These are phyloP conservation scores for Euzophera pinguis DNA, from an alignment of 2,888 invertebrate genomes.

Conservation along the genomic window DNA sequence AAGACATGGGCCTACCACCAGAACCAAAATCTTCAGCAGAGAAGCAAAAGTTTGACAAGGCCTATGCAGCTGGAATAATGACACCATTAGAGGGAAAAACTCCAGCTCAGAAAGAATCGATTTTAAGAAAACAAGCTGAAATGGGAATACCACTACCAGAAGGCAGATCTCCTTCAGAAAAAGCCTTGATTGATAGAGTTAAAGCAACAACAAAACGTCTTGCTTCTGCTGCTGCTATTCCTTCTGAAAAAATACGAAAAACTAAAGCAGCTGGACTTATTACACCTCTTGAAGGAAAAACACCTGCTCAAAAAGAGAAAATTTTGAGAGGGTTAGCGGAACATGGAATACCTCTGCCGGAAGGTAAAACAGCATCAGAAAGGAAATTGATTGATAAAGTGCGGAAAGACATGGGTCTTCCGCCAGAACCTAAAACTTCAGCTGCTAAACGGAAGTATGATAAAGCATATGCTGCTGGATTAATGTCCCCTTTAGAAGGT, in stretches of 20 bases:
- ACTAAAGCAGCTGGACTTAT: no score
- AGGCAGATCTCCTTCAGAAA: conserved; percentile 28
- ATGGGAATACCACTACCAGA: conserved; percentile 28
- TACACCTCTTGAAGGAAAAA: no score
- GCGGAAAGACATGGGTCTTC: no score
- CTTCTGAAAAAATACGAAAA: no score
- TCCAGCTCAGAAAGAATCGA: conserved; percentile 16
- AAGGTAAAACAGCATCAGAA: no score
- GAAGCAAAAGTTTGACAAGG: conserved; percentile 25
- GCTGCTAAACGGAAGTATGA: no score
- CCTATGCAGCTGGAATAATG: conserved; percentile 27
- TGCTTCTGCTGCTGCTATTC: background rate
- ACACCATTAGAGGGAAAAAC: conserved; percentile 27
- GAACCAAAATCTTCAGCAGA: conserved; percentile 19
- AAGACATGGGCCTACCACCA: conserved; percentile 21
- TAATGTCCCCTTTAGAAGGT: conserved; percentile 24
- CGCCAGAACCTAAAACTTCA: no score
- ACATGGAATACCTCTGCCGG: no score
- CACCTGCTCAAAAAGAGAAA: conserved; percentile 17
- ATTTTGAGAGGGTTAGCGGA: no score
- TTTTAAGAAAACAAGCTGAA: conserved; percentile 18
- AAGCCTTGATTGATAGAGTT: conserved; percentile 25
- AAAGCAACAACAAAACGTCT: conserved; percentile 14
- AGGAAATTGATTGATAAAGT: no score
- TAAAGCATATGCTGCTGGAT: conserved; percentile 22